A percentile compares a stretch with the other conserved stretches of the same genome.
phyloP scores from a whole-genome alignment of 2,888 invertebrate species.

The Drosophila paracracens region DNA sequence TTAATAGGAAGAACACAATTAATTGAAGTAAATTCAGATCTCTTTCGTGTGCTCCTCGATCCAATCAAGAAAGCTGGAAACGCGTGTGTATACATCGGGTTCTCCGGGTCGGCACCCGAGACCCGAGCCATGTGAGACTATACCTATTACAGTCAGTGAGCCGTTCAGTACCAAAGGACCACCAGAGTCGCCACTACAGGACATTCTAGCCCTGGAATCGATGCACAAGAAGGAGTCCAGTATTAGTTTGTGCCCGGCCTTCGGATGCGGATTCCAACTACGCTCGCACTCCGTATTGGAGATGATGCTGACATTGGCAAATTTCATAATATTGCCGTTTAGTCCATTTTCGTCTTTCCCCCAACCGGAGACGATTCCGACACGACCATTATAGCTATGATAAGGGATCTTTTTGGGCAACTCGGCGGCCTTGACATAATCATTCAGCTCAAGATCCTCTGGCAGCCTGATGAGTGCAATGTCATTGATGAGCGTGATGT shows the following conservation, averaged over 20 bases:
- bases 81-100: constrained; percentile 57
- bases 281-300: constrained; percentile 51
- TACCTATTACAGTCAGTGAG: constrained; percentile 45
- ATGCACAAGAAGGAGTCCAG: constrained; percentile 47
- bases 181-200: constrained; percentile 64
- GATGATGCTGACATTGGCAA: constrained; percentile 38
- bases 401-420: constrained; percentile 25
- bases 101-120: constrained; percentile 30
- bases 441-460: constrained; percentile 16
- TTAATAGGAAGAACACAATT: not conserved
- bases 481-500: constrained; percentile 30
- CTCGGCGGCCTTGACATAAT: constrained; percentile 23
- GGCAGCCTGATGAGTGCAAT: constrained; percentile 50
- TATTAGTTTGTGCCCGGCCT: constrained; percentile 27
- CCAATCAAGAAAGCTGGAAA: constrained; percentile 47
- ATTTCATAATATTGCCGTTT: constrained; percentile 27
- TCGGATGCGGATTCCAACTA: too few species aligned
- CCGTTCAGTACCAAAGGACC: constrained; percentile 56
- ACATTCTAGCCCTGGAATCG: constrained; percentile 34
- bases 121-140: constrained; percentile 66
- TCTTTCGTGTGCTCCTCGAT: constrained; percentile 38
- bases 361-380: constrained; percentile 57
- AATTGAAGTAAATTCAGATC: not conserved
- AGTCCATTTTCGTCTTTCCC: constrained; percentile 25
- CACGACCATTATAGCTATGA: not conserved